phyloP scores from a whole-genome alignment of 1,140 invertebrate genomes.

The Trachelipus rathkii region DNA sequence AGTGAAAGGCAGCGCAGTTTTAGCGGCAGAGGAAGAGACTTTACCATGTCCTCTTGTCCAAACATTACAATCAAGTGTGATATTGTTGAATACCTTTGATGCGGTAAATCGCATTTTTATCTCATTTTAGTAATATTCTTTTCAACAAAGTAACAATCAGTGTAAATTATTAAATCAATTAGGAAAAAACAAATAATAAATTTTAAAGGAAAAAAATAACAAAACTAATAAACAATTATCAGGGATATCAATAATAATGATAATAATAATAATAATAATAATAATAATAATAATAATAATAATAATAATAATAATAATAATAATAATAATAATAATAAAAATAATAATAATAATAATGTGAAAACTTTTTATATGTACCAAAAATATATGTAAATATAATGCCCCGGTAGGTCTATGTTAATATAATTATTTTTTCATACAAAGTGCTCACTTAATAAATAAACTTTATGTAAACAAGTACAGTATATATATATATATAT shows the following conservation, averaged over 20 bases:
- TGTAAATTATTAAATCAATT: too few relatives aligned
- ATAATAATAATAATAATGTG: slow-evolving; percentile 6
- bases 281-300: slow-evolving; percentile 27
- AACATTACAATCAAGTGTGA: slow-evolving; percentile 94
- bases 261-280: slow-evolving; percentile 2
- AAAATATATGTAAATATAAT: background rate
- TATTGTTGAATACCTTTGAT: slow-evolving; percentile 86
- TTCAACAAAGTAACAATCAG: too few relatives aligned
- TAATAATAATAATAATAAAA: slow-evolving; percentile 34
- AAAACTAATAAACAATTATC: too few relatives aligned
- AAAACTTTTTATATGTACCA: background rate
- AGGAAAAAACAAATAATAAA: too few relatives aligned
- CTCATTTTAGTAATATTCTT: too few relatives aligned
- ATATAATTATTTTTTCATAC: slow-evolving; percentile 6
- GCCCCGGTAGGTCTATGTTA: background rate
- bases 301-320: slow-evolving; percentile 31
- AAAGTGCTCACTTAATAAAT: background rate
- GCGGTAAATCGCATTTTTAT: slow-evolving; percentile 24
- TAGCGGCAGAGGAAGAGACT: slow-evolving; percentile 50
- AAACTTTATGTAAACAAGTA: slow-evolving; percentile 16
- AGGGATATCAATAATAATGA: slow-evolving; percentile 20
- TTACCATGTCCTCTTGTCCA: slow-evolving; percentile 80
- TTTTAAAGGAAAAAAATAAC: too few relatives aligned
- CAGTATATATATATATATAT: background rate
- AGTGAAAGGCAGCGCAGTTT: slow-evolving; percentile 64